Conservation (phyloP, 2,113 vertebrate species). For the Lepisosteus oculatus region DNA sequence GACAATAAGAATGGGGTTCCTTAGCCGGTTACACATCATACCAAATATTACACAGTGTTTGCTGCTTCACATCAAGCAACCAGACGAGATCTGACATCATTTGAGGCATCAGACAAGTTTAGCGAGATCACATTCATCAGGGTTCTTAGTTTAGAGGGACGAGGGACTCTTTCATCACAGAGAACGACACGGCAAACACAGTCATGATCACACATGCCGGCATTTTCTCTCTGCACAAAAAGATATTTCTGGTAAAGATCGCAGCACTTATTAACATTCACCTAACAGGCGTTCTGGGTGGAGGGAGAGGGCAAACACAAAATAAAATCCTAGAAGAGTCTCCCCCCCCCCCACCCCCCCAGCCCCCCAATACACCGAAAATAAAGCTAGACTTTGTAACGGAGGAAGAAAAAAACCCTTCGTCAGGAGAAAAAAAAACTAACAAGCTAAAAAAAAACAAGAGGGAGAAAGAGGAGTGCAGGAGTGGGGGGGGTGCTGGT, state of each 20-base stretch:
- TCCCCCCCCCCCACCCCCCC: too few species aligned
- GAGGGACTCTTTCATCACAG: background rate
- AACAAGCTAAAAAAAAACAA: background rate
- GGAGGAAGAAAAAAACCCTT: background rate
- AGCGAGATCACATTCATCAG: too few species aligned
- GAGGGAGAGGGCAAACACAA: background rate
- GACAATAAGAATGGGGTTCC: too few species aligned
- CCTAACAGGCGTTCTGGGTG: background rate
- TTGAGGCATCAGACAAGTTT: background rate
- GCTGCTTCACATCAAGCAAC: background rate
- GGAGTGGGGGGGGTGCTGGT: too few species aligned
- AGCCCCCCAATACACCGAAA: too few species aligned
- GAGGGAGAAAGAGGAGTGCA: background rate
- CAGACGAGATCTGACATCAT: background rate
- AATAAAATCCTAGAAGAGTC: background rate
- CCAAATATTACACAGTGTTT: background rate
- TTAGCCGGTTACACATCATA: background rate
- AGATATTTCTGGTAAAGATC: background rate
- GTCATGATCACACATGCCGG: too few species aligned
- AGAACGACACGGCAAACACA: background rate
- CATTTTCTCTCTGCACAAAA: background rate
- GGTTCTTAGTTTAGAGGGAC: too few species aligned
- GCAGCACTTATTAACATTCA: background rate
- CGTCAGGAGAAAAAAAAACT: background rate
- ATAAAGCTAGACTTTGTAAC: too few species aligned